These are phyloP conservation scores for Platyura marginata DNA, from an alignment of 1,140 invertebrate species.

Conservation along the genomic window DNA sequence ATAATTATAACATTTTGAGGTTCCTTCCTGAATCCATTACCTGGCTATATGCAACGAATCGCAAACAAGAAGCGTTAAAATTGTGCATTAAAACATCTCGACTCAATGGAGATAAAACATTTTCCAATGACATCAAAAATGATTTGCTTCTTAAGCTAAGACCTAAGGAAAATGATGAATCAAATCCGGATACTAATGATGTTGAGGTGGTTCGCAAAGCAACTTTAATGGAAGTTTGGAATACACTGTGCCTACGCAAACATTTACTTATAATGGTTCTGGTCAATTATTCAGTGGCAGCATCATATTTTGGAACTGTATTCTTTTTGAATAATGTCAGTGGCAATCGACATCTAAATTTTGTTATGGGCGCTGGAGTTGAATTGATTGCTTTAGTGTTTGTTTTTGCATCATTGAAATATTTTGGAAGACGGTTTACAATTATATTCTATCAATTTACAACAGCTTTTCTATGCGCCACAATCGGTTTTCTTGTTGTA, in stretches of 20 bases:
- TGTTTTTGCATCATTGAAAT: background rate
- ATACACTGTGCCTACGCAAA: background rate
- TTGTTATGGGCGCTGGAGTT: slow-evolving; percentile 1
- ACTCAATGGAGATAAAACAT: background rate
- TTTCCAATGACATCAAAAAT: background rate
- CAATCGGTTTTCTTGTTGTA: background rate
- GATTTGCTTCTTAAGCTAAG: too few species aligned
- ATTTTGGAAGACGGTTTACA: slow-evolving; percentile 1
- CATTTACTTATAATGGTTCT: slow-evolving; percentile 3
- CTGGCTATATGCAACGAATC: slow-evolving; percentile 1
- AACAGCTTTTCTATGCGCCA: background rate
- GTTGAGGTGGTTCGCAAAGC: too few species aligned
- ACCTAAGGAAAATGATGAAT: too few species aligned
- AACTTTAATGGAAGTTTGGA: background rate
- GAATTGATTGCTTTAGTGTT: slow-evolving; percentile 1
- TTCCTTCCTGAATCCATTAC: slow-evolving; percentile 3
- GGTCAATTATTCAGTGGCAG: slow-evolving; percentile 1
- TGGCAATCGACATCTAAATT: slow-evolving; percentile 2
- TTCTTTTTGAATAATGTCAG: slow-evolving; percentile 1
- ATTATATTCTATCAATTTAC: slow-evolving; percentile 2
- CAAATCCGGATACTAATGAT: too few species aligned
- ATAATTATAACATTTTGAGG: too few species aligned
- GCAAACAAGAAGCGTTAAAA: background rate
- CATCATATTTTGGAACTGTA: slow-evolving; percentile 2
- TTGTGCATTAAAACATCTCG: background rate